These are phyloP conservation scores for Mylabris sibirica DNA, from an alignment of 2,888 invertebrate genomes.

Conservation along the genomic window DNA sequence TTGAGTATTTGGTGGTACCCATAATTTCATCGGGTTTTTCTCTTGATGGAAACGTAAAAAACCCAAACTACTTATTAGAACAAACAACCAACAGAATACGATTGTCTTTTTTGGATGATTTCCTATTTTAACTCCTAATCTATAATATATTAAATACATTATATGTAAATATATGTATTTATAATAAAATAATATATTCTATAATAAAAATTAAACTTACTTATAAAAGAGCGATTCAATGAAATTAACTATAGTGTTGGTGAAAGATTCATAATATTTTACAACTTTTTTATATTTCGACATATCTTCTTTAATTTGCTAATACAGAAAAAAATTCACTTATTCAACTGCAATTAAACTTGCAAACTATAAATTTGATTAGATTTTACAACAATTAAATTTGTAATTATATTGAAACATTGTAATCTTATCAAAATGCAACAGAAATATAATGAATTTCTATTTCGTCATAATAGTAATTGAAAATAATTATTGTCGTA, in stretches of 20 bases:
- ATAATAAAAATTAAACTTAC: too few species aligned
- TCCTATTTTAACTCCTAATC: conserved; percentile 70
- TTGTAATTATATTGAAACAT: background rate
- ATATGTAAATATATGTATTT: too few species aligned
- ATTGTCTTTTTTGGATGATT: conserved; percentile 70
- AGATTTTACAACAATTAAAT: conserved; percentile 3
- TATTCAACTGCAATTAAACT: conserved; percentile 12
- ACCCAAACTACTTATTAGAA: conserved; percentile 69
- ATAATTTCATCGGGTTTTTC: conserved; percentile 77
- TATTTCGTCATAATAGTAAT: background rate
- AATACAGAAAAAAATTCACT: background rate
- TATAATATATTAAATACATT: too few species aligned
- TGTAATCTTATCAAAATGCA: conserved; percentile 5
- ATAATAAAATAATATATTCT: background rate
- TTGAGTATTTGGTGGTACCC: conserved; percentile 77
- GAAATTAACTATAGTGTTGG: conserved; percentile 50
- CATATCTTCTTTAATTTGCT: conserved; percentile 5
- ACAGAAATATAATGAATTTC: background rate
- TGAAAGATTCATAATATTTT: conserved; percentile 55
- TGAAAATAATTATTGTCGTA: background rate
- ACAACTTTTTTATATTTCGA: conserved; percentile 53
- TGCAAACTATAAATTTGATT: background rate
- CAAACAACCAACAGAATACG: conserved; percentile 64
- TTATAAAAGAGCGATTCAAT: conserved; percentile 57
- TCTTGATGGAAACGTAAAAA: conserved; percentile 73